phyloP scores from a whole-genome alignment of 2,888 invertebrate species.

The Piscicola geometra region DNA sequence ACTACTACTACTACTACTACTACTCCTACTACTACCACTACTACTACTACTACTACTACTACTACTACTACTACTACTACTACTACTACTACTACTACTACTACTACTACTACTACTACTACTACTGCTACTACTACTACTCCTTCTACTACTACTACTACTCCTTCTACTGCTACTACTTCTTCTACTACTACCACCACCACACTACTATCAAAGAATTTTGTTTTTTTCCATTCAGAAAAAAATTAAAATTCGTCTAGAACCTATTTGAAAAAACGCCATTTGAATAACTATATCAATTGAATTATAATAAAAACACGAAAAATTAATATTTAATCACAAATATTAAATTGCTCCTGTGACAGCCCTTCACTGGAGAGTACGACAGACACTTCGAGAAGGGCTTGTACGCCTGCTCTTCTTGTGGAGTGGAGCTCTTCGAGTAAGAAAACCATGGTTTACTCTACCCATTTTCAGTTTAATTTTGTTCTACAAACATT shows the following conservation, averaged over 20 bases:
- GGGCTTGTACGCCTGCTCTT: slow-evolving; percentile 13
- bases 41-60: slow-evolving; percentile 35
- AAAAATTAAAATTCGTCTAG: too few relatives aligned
- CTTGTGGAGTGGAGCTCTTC: slow-evolving; percentile 30
- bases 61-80: slow-evolving; percentile 34
- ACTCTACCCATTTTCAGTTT: neutral
- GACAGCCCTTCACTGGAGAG: slow-evolving; percentile 24
- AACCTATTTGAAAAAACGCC: too few relatives aligned
- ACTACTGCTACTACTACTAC: slow-evolving; percentile 8
- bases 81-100: slow-evolving; percentile 35
- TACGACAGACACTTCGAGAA: slow-evolving; percentile 22
- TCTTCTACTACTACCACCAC: slow-evolving; percentile 8
- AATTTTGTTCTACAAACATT: too few relatives aligned
- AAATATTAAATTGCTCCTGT: too few relatives aligned
- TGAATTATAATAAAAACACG: too few relatives aligned
- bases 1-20: slow-evolving; percentile 35
- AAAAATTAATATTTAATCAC: neutral
- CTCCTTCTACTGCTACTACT: slow-evolving; percentile 17
- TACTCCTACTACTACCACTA: slow-evolving; percentile 33
- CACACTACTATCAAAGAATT: too few relatives aligned
- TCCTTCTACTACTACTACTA: slow-evolving; percentile 23
- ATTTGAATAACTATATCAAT: too few relatives aligned
- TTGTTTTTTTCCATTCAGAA: too few relatives aligned
- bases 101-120: slow-evolving; percentile 29
- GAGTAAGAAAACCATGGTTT: slow-evolving; percentile 6